Percentiles rank a stretch among this genome's conserved stretches.
These are phyloP conservation scores for Ginglymostoma cirratum DNA, from an alignment of 2,113 vertebrate genomes.

Conservation along the genomic window DNA sequence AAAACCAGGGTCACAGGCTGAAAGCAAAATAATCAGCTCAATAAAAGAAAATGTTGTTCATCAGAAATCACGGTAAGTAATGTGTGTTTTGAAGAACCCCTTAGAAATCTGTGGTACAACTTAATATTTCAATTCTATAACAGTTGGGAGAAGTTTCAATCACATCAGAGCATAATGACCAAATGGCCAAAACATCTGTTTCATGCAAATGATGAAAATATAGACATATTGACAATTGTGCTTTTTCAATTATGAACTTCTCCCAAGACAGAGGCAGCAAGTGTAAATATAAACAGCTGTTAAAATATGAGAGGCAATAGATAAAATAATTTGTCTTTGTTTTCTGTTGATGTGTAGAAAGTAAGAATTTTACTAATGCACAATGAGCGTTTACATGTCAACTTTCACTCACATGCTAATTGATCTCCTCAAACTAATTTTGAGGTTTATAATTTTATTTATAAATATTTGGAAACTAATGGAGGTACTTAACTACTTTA, in stretches of 20 bases:
- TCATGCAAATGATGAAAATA: neutral
- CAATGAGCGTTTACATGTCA: neutral
- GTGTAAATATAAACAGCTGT: neutral
- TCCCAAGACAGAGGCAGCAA: neutral
- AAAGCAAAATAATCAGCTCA: slow-evolving; percentile 42
- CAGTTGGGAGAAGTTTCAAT: neutral
- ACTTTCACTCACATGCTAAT: neutral
- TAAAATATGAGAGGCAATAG: neutral
- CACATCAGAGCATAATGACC: neutral
- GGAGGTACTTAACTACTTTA: neutral
- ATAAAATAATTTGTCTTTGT: neutral
- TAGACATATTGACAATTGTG: neutral
- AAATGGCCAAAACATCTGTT: neutral
- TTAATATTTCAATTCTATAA: neutral
- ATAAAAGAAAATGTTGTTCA: slow-evolving; percentile 30
- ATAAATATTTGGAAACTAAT: neutral
- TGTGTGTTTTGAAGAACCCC: neutral
- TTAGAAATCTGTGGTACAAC: neutral
- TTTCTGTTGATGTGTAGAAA: neutral
- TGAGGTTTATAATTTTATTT: neutral
- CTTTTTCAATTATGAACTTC: neutral
- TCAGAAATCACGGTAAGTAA: neutral
- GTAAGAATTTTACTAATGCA: neutral
- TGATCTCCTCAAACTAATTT: neutral
- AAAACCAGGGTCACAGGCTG: slow-evolving; percentile 62